These are phyloP conservation scores for Tangara arthus DNA, from an alignment of 2,797 vertebrate genomes.

Conservation along the genomic window DNA sequence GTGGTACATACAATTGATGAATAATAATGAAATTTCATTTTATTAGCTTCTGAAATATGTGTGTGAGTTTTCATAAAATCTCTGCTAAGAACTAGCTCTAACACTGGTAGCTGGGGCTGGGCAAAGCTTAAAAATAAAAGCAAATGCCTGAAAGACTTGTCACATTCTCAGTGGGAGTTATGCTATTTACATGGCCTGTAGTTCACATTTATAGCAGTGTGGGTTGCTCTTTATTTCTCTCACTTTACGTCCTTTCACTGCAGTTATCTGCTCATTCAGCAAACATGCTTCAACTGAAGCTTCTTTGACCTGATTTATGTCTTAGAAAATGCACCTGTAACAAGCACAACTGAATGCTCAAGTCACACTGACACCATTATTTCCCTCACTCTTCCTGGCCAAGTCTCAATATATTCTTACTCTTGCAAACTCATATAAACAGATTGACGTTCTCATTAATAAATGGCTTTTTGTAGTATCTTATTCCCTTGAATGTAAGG, in stretches of 20 bases:
- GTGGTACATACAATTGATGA: background rate
- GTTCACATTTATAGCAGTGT: background rate
- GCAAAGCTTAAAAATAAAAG: background rate
- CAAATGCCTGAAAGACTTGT: background rate
- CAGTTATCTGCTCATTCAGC: conserved; percentile 14
- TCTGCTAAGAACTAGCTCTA: background rate
- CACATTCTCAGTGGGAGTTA: background rate
- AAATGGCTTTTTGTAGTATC: background rate
- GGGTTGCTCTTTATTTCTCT: conserved; percentile 25
- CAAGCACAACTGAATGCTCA: background rate
- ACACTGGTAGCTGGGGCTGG: background rate
- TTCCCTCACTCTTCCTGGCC: background rate
- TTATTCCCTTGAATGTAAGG: background rate
- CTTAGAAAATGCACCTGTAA: background rate
- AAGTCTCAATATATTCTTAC: background rate
- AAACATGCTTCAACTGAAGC: background rate
- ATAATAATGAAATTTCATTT: background rate
- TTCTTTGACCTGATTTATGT: background rate
- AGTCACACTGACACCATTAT: background rate
- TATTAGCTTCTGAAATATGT: background rate
- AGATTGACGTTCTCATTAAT: background rate
- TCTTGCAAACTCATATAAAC: background rate
- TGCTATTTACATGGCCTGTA: background rate
- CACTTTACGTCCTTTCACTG: conserved; percentile 12
- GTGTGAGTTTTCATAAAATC: background rate